Base-by-base conservation (phyloP, 1,140 invertebrate species). In the Magallana angulata region DNA sequence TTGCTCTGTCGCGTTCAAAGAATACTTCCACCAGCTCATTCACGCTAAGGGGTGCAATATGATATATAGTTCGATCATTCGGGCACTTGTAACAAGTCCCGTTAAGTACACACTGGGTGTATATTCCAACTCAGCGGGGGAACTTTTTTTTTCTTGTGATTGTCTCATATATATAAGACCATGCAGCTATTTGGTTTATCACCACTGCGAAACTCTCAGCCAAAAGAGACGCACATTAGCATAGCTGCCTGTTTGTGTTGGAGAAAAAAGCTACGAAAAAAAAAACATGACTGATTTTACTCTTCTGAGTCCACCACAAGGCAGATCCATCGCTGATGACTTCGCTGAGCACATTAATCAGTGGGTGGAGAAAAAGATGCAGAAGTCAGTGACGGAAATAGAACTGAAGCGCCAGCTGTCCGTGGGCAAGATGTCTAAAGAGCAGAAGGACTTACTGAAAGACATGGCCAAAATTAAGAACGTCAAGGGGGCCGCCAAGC, bases 391-490 rank as follows among this genome's bases (percentile, higher is more conserved):
- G 59, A 58, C 85, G 3, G 85, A 82, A n/a, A 87, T 87, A 1
- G 85, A 87, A 58, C n/a, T 59, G n/a, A 82, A 60, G 60, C 62
- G 58, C 12, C 85, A 82, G 60, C 24, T 62, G 57, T 62, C 76
- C 7, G 80, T 68, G 57, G 58, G 24, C 30, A 87, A 82, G 59
- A 36, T 87, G 64, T 60, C 58, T n/a, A 87, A 87, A 82, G 76
- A 87, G 14, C 76, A 82, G 62, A 60, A 82, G 56, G 62, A 62
- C n/a, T 18, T 87, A n/a, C 57, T 56, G 4, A 87, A 82, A 80
- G 85, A 87, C 12, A 36, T 82, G 1, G 64, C 57, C 16, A 87
- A 87, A 56, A 87, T 87, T 6, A 87, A 76, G 36, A 87, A 60
- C 56, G 57, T 68, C 7, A 82, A 59, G 48, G 80, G 56, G 60